Base-by-base conservation (phyloP, 2,888 invertebrate species). In the Temnothorax unifasciatus region DNA sequence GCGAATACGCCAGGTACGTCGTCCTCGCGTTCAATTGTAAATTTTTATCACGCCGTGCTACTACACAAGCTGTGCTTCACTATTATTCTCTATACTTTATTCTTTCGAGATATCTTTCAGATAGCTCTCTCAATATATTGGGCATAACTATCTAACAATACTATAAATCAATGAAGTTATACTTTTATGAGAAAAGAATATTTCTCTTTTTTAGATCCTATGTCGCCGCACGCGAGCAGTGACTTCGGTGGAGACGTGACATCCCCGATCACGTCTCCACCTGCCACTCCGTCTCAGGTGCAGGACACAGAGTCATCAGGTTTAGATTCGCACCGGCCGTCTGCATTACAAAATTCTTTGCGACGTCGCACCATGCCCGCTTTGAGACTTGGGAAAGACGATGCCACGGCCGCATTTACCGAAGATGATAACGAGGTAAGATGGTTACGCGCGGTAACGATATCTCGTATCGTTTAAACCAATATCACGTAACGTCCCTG, bases 1-100 rank as follows among this genome's bases (percentile, higher is more conserved):
- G 96, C 97, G 66, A 97, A 97, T 93, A 97, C 97, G n/a, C 97
- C 97, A 89, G 96, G 95, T 95, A 92, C 9, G 59, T 41, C 8
- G 2, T 3, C 9, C 5, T n/a, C 5, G 3, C 34, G n/a, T 69
- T 76, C 52, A n/a, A 34, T 47, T 5, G 9, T 25, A 8, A 57
- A 44, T 5, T 57, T 34, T 57, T 6, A 34, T 47, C n/a, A 29
- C 9, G 15, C 21, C 21, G 6, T n/a, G n/a, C 15, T 73, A 73
- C 9, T 38, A 25, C 9, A 3, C 9, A 3, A 71, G 5, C 50
- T 34, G n/a, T n/a, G n/a, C n/a, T n/a, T 74, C 3, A 15, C 2
- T n/a, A 29, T 6, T 47, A 6, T 13, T 73, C 9, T 25, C 9
- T 18, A 21, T 44, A 63, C 9, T 54, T 15, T 61, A 9, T 6